Percentiles rank a stretch among this genome's conserved stretches.
phyloP scores from a whole-genome alignment of 2,888 invertebrate genomes.

The Eubasilissa splendida region DNA sequence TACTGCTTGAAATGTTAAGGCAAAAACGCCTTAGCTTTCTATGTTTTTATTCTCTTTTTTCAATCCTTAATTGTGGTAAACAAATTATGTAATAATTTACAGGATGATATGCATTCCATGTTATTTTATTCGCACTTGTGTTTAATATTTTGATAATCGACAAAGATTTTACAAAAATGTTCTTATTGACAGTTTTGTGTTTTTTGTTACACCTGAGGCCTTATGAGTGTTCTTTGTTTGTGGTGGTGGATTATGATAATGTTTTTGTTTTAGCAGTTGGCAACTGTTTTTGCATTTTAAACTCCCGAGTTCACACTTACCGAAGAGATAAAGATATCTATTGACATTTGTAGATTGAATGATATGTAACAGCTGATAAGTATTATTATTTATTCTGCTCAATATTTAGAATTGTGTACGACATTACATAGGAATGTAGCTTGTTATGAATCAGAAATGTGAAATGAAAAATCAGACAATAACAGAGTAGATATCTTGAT shows the following conservation, averaged over 20 bases:
- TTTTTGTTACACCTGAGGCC: conserved; percentile 35
- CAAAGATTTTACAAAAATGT: conserved; percentile 31
- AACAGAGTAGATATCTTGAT: conserved; percentile 4
- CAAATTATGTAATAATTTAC: background rate
- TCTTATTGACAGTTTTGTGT: conserved; percentile 36
- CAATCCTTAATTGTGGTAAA: conserved; percentile 10
- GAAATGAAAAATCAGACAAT: conserved; percentile 12
- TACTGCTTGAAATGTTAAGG: conserved; percentile 13
- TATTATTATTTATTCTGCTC: conserved; percentile 27
- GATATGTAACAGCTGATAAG: conserved; percentile 1
- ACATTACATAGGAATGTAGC: conserved; percentile 11
- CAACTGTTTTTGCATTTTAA: too few species aligned
- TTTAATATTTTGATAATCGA: conserved; percentile 25
- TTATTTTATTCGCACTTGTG: background rate
- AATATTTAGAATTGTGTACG: conserved; percentile 28
- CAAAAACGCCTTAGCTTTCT: background rate
- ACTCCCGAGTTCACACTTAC: too few species aligned
- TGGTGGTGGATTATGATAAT: conserved; percentile 1
- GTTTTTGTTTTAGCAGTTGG: background rate
- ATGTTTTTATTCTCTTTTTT: background rate
- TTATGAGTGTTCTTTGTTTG: conserved; percentile 31
- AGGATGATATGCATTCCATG: background rate
- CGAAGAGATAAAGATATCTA: too few species aligned
- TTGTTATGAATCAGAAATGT: conserved; percentile 5
- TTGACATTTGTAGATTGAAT: background rate